Evolutionary conservation across 2,888 invertebrate genomes (phyloP).

Genomic region (Callyntrura sp.): DNA sequence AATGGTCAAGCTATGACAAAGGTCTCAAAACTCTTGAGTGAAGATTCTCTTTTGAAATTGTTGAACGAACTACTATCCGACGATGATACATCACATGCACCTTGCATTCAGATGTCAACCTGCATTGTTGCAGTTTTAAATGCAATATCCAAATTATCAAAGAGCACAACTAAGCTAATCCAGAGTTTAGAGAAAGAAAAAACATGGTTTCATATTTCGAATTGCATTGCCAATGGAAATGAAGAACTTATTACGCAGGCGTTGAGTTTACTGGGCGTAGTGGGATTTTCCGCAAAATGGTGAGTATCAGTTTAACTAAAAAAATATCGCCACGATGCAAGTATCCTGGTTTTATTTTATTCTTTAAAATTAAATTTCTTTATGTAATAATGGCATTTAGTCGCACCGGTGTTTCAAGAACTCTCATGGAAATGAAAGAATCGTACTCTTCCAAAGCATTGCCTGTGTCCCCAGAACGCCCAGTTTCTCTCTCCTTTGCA

Average conservation of each 20-base stretch:
- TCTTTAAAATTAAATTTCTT: not conserved
- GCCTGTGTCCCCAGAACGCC: not conserved
- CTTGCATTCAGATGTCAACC: conserved; percentile 38
- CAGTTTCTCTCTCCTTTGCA: not conserved
- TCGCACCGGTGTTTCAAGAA: conserved; percentile 34
- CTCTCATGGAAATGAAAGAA: conserved; percentile 35
- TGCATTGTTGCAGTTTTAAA: conserved; percentile 61
- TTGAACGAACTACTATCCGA: conserved; percentile 16
- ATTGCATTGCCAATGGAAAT: conserved; percentile 77
- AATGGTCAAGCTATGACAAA: not conserved
- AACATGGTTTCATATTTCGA: conserved; percentile 74
- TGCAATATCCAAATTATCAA: conserved; percentile 58
- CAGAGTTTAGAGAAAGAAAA: conserved; percentile 53
- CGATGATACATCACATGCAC: not conserved
- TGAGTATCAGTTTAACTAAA: not conserved
- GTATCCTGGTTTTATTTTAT: no score
- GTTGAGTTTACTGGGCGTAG: conserved; percentile 47
- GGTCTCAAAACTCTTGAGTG: conserved; percentile 8
- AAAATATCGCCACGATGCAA: no score
- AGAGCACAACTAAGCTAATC: conserved; percentile 39
- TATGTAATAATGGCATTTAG: not conserved
- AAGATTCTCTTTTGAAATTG: conserved; percentile 30
- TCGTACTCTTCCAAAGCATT: not conserved
- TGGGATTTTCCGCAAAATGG: conserved; percentile 66
- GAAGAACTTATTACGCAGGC: conserved; percentile 70